Evolutionary conservation across 2,113 vertebrate genomes (phyloP).

Genomic region (Catharus bicknelli): DNA sequence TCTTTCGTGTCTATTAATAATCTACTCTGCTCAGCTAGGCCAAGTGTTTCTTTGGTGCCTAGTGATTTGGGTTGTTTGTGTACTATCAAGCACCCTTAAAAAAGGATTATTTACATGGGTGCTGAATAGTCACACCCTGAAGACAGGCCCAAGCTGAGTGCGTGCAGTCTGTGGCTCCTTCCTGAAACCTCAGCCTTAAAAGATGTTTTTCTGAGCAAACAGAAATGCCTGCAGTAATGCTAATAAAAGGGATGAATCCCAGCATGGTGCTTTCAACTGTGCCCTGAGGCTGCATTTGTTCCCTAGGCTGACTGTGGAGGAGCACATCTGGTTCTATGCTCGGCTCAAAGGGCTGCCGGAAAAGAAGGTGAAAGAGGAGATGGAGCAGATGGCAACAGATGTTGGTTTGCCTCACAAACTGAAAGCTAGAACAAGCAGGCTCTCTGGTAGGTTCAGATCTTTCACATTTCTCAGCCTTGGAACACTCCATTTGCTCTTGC

Average conservation of each 20-base stretch:
- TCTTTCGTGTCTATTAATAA: neutral
- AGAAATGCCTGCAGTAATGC: neutral
- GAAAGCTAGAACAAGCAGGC: slow-evolving; percentile 82
- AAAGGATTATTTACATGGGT: neutral
- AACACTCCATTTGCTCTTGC: neutral
- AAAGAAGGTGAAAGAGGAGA: slow-evolving; percentile 86
- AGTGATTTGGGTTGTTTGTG: neutral
- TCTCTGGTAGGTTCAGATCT: slow-evolving; percentile 82
- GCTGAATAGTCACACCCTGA: neutral
- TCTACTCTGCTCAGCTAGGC: neutral
- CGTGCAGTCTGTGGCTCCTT: neutral
- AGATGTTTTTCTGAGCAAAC: neutral
- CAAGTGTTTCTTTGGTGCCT: neutral
- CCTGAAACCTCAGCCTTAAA: neutral
- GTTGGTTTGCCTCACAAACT: slow-evolving; percentile 93
- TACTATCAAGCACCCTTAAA: neutral
- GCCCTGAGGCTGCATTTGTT: neutral
- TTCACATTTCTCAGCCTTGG: neutral
- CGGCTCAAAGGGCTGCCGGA: slow-evolving; percentile 91
- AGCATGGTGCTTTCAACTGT: neutral
- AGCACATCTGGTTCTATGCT: slow-evolving; percentile 98
- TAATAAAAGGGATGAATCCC: neutral
- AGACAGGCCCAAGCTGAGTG: neutral
- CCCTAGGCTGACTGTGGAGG: slow-evolving; percentile 93
- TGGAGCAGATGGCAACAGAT: slow-evolving; percentile 90